Evolutionary conservation across 2,113 vertebrate species (phyloP), one percentile per base, ranked within the genome.

Genomic region (Epinephelus moara): DNA sequence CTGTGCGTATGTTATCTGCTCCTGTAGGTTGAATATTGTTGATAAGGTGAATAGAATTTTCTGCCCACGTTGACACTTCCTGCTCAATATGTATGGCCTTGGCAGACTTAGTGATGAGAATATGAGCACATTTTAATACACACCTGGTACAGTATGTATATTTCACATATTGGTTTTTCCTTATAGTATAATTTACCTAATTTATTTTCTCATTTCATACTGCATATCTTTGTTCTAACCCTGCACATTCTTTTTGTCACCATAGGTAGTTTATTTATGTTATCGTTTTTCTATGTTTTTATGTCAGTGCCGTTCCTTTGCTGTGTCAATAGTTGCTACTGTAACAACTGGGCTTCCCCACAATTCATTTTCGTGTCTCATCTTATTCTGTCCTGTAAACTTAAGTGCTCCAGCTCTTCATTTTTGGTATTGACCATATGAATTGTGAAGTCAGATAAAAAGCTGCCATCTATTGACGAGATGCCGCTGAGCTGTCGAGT

Each of bases 1-100:
- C 60, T 33, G 21, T 23, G n/a, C 61, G 17, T 27, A 25, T 9
- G 70, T 64, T 82, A 72, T 86, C 83, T 72, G 67, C 67, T 55
- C 1, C 27, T 30, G 50, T 69, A 59, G 85, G 79, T 74, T 78
- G 80, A 88, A 76, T 81, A 50, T 25, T 45, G 63, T 72, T 67
- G 85, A 91, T 90, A 89, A 89, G 86, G 62, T 4, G 59, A 82
- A 87, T 80, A 25, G 57, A 42, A 70, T 85, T 82, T 75, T 21
- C 42, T 78, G 59, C 70, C 37, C 50, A 53, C 21, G 15, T 12
- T 1, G 49, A 64, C 59, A 19, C 8, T 19, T 64, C 56, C 69
- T 60, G 45, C 78, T 84, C 67, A 56, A 5, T 70, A 80, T 85
- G 57, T 67, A 70, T 59, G 14, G 56, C 68, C 37, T 55, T 4